Percentiles rank a stretch among this genome's conserved stretches.
Conservation (phyloP, 2,797 vertebrate genomes). For the Cossypha niveicapilla region DNA sequence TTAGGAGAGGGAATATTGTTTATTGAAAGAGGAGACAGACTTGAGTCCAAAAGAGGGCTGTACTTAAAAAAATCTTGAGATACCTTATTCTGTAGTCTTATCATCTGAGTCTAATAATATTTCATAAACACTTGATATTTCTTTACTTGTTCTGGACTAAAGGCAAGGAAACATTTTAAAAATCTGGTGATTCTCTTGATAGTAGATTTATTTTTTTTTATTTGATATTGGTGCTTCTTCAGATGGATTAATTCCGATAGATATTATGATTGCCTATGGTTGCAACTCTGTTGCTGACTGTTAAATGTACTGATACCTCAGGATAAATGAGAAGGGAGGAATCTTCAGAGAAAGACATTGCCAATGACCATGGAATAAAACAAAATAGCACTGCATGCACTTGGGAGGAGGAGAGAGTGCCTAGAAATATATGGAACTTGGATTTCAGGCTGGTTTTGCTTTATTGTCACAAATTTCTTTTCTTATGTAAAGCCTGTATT, state of each 20-base stretch:
- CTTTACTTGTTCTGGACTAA: background rate
- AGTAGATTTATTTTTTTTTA: background rate
- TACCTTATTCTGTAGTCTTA: background rate
- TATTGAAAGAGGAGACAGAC: background rate
- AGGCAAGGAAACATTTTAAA: background rate
- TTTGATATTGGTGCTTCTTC: background rate
- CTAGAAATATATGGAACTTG: background rate
- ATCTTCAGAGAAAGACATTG: background rate
- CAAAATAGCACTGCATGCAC: background rate
- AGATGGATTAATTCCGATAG: background rate
- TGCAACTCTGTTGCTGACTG: background rate
- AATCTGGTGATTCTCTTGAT: background rate
- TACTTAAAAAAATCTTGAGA: background rate
- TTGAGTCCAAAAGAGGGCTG: background rate
- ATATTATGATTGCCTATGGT: background rate
- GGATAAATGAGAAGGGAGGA: background rate
- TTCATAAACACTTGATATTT: background rate
- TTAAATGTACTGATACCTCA: background rate
- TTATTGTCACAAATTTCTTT: background rate
- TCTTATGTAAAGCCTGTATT: background rate
- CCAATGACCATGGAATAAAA: background rate
- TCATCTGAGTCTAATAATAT: background rate
- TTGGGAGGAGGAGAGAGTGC: background rate
- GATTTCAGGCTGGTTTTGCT: background rate
- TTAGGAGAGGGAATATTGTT: background rate